Percentiles rank a stretch among this genome's conserved stretches.
These are phyloP conservation scores for Calosoma granatense DNA, from an alignment of 1,140 invertebrate genomes.

Conservation along the genomic window DNA sequence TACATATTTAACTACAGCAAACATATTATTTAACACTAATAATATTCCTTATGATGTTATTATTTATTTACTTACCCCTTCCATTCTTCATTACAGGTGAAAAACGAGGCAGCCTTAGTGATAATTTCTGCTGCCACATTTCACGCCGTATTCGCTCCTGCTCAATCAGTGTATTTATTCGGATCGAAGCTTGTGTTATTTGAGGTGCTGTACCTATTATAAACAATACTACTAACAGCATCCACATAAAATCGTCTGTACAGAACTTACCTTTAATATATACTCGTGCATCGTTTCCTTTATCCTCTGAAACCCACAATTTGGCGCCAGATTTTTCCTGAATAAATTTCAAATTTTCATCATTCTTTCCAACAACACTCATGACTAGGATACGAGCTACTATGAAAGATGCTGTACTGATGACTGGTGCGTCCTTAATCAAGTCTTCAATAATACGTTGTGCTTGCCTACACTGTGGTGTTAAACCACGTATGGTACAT, in stretches of 20 bases:
- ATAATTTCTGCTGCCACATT: no score
- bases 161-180: no score
- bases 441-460: slow-evolving; percentile 60
- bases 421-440: slow-evolving; percentile 52
- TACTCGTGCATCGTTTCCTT: slow-evolving; percentile 27
- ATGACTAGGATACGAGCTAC: slow-evolving; percentile 54
- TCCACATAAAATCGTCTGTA: no score
- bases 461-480: slow-evolving; percentile 52
- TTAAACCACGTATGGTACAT: slow-evolving; percentile 54
- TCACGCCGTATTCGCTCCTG: no score
- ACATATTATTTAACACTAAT: neutral
- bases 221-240: no score
- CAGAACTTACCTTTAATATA: slow-evolving; percentile 36
- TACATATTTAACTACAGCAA: slow-evolving; percentile 34
- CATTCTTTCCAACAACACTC: slow-evolving; percentile 58
- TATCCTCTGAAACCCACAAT: slow-evolving; percentile 38
- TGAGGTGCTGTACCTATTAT: no score
- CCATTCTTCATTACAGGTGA: neutral
- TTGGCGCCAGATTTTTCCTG: slow-evolving; percentile 51
- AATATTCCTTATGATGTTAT: neutral
- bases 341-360: slow-evolving; percentile 59
- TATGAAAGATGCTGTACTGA: slow-evolving; percentile 50
- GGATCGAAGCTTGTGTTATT: no score
- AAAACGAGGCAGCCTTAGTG: slow-evolving; percentile 12
- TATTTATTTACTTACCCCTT: neutral